Evolutionary conservation across 1,140 invertebrate species (phyloP), one percentile per base, ranked within the genome.

Genomic region (Bombus confusus): DNA sequence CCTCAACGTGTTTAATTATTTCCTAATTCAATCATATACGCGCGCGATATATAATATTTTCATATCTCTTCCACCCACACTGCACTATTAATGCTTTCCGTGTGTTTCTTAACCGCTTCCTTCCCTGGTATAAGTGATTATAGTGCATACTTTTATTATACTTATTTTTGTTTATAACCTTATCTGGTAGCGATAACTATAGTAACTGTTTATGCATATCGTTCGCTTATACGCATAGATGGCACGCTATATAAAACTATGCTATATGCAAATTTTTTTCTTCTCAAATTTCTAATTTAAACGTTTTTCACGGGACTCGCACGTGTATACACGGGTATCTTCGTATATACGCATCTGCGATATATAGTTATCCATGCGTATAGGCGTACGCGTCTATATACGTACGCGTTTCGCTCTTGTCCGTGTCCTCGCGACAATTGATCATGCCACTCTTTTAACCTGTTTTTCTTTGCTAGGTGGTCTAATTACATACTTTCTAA

Each of bases 221-320:
- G 85, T 92, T 88, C 86, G 88, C 88, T 92, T 93, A 91, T 92
- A 92, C 87, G 91, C 90, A 92, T 93, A 93, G 86, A 91, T 93
- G 91, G 92, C 88, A 92, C 91, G 91, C 94, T 94, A 94, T 94
- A 94, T 94, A 94, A 94, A 94, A 94, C 93, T 95, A 94, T 94
- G 91, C 91, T 94, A 80, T 89, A 93, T 87, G 88, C 89, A 88
- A 90, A 86, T 91, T 92, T 90, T 81, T 72, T 10, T 84, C 82
- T 28, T 69, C 87, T 90, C 86, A 78, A 85, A 88, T 43, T 41
- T 28, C 69, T 90, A 88, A 75, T 77, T 80, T 78, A 84, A 76
- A 82, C 74, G 57, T 80, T 83, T n/a, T 59, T 64, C 71, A 69
- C 82, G 57, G 73, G 72, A 85, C 12, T 71, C 62, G 15, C n/a